Conservation (phyloP, 1,140 invertebrate genomes). For the Pseudomyrmex pallidus region DNA sequence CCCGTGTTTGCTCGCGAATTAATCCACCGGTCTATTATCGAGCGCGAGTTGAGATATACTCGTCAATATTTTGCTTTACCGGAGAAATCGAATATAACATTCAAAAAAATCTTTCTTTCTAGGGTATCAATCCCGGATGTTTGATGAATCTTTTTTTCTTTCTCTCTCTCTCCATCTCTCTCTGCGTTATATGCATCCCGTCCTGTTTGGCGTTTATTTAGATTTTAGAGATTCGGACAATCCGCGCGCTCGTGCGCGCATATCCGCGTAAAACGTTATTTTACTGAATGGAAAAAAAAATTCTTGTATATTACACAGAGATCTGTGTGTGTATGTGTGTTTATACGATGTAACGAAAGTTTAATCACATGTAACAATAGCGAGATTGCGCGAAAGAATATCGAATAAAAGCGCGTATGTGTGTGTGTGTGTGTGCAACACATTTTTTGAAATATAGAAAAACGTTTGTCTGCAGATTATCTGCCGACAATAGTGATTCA, state of each 20-base stretch:
- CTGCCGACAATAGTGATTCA: background rate
- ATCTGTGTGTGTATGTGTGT: background rate
- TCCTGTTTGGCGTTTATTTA: constrained; percentile 63
- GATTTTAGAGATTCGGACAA: constrained; percentile 64
- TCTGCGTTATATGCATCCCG: background rate
- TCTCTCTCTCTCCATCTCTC: too few species aligned
- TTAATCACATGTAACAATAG: constrained; percentile 45
- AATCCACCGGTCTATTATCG: constrained; percentile 65
- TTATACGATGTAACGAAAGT: constrained; percentile 28
- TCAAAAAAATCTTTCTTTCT: constrained; percentile 17
- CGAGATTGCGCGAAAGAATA: constrained; percentile 31
- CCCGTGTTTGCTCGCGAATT: constrained; percentile 56
- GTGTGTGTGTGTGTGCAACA: background rate
- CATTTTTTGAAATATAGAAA: constrained; percentile 5
- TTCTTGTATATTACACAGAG: background rate
- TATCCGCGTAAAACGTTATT: constrained; percentile 20
- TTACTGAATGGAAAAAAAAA: constrained; percentile 17
- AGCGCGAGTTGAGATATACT: constrained; percentile 41
- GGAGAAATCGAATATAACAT: constrained; percentile 62
- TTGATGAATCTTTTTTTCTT: background rate
- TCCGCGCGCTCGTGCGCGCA: constrained; percentile 14
- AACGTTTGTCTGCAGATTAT: background rate
- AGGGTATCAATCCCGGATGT: background rate
- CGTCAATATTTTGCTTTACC: constrained; percentile 52
- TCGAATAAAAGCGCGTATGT: background rate